A percentile compares a stretch with the other conserved stretches of the same genome.
These are phyloP conservation scores for Mionectes macconnelli DNA, from an alignment of 2,113 vertebrate genomes.

Conservation along the genomic window DNA sequence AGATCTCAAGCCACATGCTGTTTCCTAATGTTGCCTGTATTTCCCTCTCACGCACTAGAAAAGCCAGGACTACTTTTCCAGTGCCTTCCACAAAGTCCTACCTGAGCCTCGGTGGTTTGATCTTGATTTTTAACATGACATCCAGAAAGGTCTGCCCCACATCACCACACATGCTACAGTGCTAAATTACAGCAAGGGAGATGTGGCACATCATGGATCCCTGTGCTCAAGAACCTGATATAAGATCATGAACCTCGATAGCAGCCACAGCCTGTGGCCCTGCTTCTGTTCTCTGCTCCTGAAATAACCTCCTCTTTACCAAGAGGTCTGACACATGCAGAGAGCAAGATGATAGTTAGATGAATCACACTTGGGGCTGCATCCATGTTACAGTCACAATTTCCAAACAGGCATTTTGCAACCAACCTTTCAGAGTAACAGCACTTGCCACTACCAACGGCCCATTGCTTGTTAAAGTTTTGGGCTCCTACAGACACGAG, in stretches of 20 bases:
- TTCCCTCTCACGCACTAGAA: background rate
- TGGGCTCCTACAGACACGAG: background rate
- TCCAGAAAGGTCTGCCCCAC: background rate
- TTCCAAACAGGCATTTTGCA: conserved; percentile 9
- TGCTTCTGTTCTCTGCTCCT: background rate
- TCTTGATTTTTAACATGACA: background rate
- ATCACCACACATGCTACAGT: background rate
- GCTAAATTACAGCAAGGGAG: background rate
- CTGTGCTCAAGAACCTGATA: background rate
- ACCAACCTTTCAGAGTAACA: background rate
- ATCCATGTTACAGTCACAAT: background rate
- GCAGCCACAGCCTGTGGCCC: background rate
- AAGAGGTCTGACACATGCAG: background rate
- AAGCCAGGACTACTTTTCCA: background rate
- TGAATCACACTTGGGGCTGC: background rate
- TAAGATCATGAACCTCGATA: background rate
- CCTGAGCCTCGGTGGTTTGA: background rate
- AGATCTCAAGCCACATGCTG: background rate
- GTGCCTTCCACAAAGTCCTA: background rate
- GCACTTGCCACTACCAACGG: background rate
- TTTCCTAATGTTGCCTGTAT: background rate
- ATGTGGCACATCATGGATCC: background rate
- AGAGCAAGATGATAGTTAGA: background rate
- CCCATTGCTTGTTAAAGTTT: background rate
- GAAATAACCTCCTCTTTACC: background rate